Evolutionary conservation across 2,797 vertebrate genomes (phyloP).

Genomic region (Dicrostonyx torquatus): DNA sequence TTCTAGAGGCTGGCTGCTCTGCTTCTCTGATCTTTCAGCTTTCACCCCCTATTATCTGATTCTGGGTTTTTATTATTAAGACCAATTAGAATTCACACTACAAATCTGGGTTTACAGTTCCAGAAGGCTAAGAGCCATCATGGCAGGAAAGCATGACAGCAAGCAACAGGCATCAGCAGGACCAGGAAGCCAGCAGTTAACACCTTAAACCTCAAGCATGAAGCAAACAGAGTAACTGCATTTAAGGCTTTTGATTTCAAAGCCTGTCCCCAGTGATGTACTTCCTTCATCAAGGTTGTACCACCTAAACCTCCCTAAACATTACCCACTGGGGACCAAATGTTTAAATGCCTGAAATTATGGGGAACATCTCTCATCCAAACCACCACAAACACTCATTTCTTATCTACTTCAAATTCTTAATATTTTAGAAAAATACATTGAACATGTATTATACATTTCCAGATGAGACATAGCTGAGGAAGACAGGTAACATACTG

Average conservation of each 20-base stretch:
- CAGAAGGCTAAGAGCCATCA: background rate
- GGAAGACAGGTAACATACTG: background rate
- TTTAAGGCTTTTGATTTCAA: background rate
- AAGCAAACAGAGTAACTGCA: background rate
- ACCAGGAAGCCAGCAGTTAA: background rate
- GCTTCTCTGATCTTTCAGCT: too few relatives aligned
- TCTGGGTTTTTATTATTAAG: too few relatives aligned
- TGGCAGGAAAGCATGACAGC: background rate
- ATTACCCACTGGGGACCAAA: background rate
- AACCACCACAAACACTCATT: background rate
- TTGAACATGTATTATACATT: conserved; percentile 27
- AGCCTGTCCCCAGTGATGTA: background rate
- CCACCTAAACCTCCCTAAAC: background rate
- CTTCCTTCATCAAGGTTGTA: background rate
- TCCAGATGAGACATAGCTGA: conserved; percentile 26
- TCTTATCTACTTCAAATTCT: conserved; percentile 49
- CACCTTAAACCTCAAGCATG: background rate
- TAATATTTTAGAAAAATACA: conserved; percentile 15
- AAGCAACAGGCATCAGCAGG: background rate
- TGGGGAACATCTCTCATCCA: background rate
- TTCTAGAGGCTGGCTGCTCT: too few relatives aligned
- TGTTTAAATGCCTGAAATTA: background rate
- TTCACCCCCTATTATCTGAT: too few relatives aligned
- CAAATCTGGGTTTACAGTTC: background rate
- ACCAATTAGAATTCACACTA: background rate